Evolutionary conservation across 2,113 vertebrate genomes (phyloP).

Genomic region (Seriola dumerili): DNA sequence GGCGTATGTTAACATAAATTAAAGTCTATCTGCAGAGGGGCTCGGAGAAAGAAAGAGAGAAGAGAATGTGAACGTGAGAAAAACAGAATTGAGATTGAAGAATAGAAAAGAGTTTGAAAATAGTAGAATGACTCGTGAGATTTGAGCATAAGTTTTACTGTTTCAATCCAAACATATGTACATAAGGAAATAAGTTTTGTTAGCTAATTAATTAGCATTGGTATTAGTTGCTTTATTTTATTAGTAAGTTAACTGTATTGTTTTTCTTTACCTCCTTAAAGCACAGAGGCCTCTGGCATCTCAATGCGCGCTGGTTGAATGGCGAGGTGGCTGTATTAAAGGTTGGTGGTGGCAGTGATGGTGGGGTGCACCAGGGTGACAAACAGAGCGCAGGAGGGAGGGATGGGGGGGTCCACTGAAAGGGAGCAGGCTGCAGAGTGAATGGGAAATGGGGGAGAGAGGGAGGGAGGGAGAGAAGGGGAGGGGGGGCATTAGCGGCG

Average conservation of each 20-base stretch:
- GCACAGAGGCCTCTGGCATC: conserved; percentile 81
- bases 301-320: conserved; percentile 85
- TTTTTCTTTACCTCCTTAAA: conserved; percentile 56
- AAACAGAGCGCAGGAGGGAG: conserved; percentile 66
- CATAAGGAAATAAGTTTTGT: conserved; percentile 7
- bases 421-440: conserved; percentile 77
- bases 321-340: conserved; percentile 88
- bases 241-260: conserved; percentile 20
- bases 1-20: conserved; percentile 85
- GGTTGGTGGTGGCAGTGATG: conserved; percentile 66
- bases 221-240: conserved; percentile 23
- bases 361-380: conserved; percentile 73
- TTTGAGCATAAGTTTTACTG: not conserved
- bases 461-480: conserved; percentile 54
- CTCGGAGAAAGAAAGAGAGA: conserved; percentile 21
- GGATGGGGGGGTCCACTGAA: conserved; percentile 61
- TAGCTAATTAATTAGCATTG: conserved; percentile 17
- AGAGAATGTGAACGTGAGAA: conserved; percentile 30
- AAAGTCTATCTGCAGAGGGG: conserved; percentile 71
- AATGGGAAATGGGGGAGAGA: conserved; percentile 71
- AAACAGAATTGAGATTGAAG: conserved; percentile 16
- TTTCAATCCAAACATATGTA: not conserved
- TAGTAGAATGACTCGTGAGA: conserved; percentile 2
- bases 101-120: conserved; percentile 8
- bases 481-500: conserved; percentile 59